Base-by-base conservation (phyloP, 2,797 vertebrate genomes). In the Dallia pectoralis region DNA sequence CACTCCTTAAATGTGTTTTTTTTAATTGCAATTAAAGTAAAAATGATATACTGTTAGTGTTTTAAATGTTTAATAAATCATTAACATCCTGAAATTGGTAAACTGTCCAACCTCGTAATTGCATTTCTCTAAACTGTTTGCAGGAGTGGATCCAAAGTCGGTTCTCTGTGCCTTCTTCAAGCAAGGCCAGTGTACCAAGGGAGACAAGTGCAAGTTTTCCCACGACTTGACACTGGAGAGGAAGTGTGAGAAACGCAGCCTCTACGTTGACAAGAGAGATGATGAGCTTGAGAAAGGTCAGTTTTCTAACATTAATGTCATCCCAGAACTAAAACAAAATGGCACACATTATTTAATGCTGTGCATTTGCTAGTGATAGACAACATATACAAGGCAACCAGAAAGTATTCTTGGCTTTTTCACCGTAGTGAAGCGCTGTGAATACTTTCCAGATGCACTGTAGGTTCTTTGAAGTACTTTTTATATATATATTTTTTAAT, bases 161-260 rank as follows among this genome's bases (percentile, higher is more conserved):
- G 97, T 99, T 77, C 94, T 99, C 32, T 99, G 97, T 86, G 97
- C 97, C 1, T 99, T 99, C 92, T 99, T 94, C 81, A 99, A 99
- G 90, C 97, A 99, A 94, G 97, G 97, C 4, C 97, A 99, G 33
- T 99, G 97, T 74, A 97, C 96, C 49, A 99, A 99, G 87, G 97
- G 97, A 11, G 97, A 99, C 85, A 99, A 98, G 81, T 99, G 97
- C 89, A 99, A 99, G 86, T 99, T 99, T 90, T 98, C 97, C 88
- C 97, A 99, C 71, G 97, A 99, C 79, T 83, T 99, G 71, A 91
- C 95, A 0, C 91, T 99, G 92, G 97, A 99, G 91, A 94, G 97
- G 79, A 99, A 99, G 82, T 93, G 96, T 86, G 97, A 99, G 87
- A 99, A 99, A 81, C 93, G 94, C 69, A 99, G 97, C 29, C 85